Conservation (phyloP, 2,797 vertebrate species). For the Eremophila alpestris region DNA sequence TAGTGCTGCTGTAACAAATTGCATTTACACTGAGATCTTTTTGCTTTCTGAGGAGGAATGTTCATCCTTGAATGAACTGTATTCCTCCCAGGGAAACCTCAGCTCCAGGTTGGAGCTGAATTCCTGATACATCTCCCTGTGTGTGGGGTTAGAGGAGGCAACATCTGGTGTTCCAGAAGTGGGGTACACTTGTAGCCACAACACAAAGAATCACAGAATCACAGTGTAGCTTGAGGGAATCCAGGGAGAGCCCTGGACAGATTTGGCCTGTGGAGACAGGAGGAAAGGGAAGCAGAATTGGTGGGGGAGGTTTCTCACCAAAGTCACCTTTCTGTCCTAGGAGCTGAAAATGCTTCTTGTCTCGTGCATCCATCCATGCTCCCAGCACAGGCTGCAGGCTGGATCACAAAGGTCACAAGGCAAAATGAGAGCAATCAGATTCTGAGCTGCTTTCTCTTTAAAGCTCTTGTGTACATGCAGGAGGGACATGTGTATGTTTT, state of each 20-base stretch:
- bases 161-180: not conserved
- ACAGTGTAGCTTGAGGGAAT: accelerated
- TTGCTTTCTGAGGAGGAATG: not conserved
- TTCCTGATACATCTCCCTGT: not conserved
- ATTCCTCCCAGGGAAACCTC: not conserved
- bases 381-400: not conserved
- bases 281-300: not conserved
- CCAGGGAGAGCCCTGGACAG: not conserved
- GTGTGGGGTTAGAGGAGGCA: not conserved
- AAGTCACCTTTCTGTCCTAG: not conserved
- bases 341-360: not conserved
- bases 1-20: not conserved
- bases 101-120: not conserved
- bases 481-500: not conserved
- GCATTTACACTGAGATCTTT: not conserved
- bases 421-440: not conserved
- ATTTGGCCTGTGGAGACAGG: not conserved
- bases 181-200: not conserved
- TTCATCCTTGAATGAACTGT: accelerated
- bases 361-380: not conserved
- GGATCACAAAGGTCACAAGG: not conserved
- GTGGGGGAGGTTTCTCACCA: not conserved
- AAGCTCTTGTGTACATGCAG: accelerated
- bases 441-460: not conserved
- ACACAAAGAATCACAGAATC: not conserved